Base-by-base conservation (phyloP, 2,113 vertebrate genomes). In the Seriola rivoliana region DNA sequence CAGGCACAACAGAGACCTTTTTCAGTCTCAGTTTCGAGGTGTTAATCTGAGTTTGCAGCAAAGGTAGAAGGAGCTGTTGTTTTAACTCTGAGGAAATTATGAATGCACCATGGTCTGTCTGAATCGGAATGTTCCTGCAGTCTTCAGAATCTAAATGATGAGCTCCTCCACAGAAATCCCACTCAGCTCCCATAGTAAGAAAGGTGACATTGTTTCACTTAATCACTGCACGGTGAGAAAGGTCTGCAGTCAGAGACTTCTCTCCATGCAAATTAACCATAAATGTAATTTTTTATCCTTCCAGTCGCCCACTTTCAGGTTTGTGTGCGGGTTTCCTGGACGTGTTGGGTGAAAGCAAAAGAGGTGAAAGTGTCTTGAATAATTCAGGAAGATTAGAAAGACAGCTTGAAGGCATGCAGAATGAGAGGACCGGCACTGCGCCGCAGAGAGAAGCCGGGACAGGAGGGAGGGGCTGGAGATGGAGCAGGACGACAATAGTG, bases 341-440 rank as follows among this genome's bases (percentile, higher is more conserved):
- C 6, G 40, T 72, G 50, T 42, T 68, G 29, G 13, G 52, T 69
- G 6, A 60, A 40, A 63, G 23, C 48, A 54, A 74, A 34, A 70
- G 69, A 69, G 50, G 74, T 48, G 65, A 85, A 73, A 75, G 68
- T 85, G 73, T 84, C 8, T 78, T 88, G 88, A 90, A 88, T 90
- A 78, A 90, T 91, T 86, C 59, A 75, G 80, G 69, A 34, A 81
- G 80, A 89, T 86, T 82, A 89, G 63, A 57, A 21, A 58, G 81
- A 78, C 60, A 23, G 65, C 75, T 89, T 71, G 63, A 80, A 85
- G 76, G 82, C 87, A 82, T 85, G 86, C 70, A 68, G 88, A 87
- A 71, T 62, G 55, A 83, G 75, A 63, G 65, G 75, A 65, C 65
- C 42, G 29, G 66, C 60, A 67, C 70, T 71, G 54, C 57, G 52